These are phyloP conservation scores for Hipposideros armiger DNA, from an alignment of 2,113 vertebrate species.

Conservation along the genomic window DNA sequence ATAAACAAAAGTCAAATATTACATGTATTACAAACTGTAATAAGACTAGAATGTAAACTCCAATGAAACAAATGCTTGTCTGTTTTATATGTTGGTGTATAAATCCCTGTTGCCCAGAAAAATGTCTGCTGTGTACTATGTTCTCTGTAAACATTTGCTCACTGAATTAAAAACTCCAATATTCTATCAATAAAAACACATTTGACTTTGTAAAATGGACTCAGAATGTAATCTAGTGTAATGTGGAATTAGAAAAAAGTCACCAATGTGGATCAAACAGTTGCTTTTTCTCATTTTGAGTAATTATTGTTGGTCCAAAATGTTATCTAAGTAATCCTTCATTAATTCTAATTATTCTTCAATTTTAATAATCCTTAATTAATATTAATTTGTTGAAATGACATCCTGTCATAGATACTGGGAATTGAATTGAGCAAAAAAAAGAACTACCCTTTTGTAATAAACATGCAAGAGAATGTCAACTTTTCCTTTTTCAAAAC, in stretches of 20 bases:
- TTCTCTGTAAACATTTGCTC: background rate
- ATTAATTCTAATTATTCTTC: background rate
- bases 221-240: background rate
- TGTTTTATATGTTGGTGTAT: background rate
- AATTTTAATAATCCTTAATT: conserved; percentile 18
- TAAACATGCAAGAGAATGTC: background rate
- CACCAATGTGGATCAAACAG: background rate
- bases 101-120: background rate
- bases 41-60: background rate
- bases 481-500: background rate
- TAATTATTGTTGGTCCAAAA: background rate
- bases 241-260: background rate
- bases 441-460: background rate
- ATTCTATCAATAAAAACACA: background rate
- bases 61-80: background rate
- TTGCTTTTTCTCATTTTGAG: conserved; percentile 17
- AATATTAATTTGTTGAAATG: conserved; percentile 36
- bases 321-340: background rate
- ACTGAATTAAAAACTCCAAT: background rate
- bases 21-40: background rate
- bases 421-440: background rate
- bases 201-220: background rate
- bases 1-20: background rate
- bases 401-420: background rate
- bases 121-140: background rate